Evolutionary conservation across 2,113 vertebrate genomes (phyloP), one percentile per base, ranked within the genome.

Genomic region (Saccopteryx bilineata): DNA sequence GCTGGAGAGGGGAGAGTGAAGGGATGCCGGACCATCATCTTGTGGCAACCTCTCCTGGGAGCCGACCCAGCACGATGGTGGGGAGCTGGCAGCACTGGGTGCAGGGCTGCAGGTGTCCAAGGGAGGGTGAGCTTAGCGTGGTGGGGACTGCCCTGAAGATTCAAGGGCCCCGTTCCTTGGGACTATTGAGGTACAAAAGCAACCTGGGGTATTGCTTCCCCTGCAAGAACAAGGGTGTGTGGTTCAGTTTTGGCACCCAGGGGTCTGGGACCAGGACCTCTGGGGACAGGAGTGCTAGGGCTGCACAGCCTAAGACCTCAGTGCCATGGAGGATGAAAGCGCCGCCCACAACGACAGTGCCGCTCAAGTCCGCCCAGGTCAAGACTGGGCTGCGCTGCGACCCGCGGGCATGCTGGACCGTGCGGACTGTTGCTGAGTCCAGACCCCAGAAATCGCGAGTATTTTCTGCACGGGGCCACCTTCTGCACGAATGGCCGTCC

Each of bases 31-130:
- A 18, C 9, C 13, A 0, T 48, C 19, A 31, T 2, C 28, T 33
- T 1, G 17, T 8, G 6, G 4, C 2, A 2, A 5, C 31, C 18
- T 1, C 1, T 31, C n/a, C 50, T 8, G 11, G 19, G 68, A 2
- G 2, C 31, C 48, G 9, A 14, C 11, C 39, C 17, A 23, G 9
- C 48, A 39, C 58, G 4, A 19, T 8, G 54, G 54, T 2, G 9
- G 58, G 39, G 78, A 52, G 26, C n/a, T 23, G 24, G 48, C 26
- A 52, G 4, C 17, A 50, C 24, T 46, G 87, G 48, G 33, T 17
- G 26, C n/a, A 48, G 5, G 4, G 4, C 10, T 13, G 26, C 18
- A 60, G 12, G n/a, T 31, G 52, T 21, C 26, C 2, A 7, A 54
- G 23, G 9, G 54, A 56, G 13, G n/a, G 14, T 15, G 26, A 48